These are phyloP conservation scores for Priocnemis perturbator DNA, from an alignment of 2,888 invertebrate species.

Conservation along the genomic window DNA sequence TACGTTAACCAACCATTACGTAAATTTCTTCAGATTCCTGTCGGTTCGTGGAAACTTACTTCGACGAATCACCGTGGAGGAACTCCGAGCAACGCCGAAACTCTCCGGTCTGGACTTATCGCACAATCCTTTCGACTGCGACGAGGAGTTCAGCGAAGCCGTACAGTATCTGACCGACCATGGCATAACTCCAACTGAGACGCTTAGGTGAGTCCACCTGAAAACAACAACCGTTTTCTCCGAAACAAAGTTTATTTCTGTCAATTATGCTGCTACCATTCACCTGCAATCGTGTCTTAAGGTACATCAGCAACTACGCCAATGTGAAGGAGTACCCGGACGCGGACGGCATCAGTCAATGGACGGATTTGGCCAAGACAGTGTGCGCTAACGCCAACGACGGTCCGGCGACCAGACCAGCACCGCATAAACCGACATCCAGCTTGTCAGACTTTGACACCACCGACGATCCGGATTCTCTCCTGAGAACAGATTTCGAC, in stretches of 20 bases:
- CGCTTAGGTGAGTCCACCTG: slow-evolving; percentile 41
- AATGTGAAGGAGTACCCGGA: slow-evolving; percentile 59
- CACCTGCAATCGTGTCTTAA: neutral
- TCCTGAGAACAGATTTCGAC: slow-evolving; percentile 41
- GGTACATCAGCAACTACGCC: slow-evolving; percentile 56
- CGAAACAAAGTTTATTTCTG: no score
- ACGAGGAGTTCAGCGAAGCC: slow-evolving; percentile 81
- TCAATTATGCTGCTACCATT: neutral
- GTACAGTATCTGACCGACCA: slow-evolving; percentile 81
- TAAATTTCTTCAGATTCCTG: slow-evolving; percentile 58
- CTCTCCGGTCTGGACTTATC: slow-evolving; percentile 80
- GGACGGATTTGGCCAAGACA: slow-evolving; percentile 70
- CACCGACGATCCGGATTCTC: slow-evolving; percentile 38
- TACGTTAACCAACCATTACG: neutral
- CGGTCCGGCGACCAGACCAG: slow-evolving; percentile 60
- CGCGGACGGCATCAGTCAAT: slow-evolving; percentile 60
- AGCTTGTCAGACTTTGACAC: slow-evolving; percentile 19
- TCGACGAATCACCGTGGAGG: slow-evolving; percentile 77
- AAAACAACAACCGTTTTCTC: no score
- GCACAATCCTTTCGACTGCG: slow-evolving; percentile 83
- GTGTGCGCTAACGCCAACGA: slow-evolving; percentile 65
- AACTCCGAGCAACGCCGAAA: slow-evolving; percentile 79
- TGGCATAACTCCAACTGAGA: slow-evolving; percentile 78
- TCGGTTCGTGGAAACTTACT: slow-evolving; percentile 68
- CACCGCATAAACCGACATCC: slow-evolving; percentile 29